Base-by-base conservation (phyloP, 2,113 vertebrate genomes). In the Picathartes gymnocephalus region DNA sequence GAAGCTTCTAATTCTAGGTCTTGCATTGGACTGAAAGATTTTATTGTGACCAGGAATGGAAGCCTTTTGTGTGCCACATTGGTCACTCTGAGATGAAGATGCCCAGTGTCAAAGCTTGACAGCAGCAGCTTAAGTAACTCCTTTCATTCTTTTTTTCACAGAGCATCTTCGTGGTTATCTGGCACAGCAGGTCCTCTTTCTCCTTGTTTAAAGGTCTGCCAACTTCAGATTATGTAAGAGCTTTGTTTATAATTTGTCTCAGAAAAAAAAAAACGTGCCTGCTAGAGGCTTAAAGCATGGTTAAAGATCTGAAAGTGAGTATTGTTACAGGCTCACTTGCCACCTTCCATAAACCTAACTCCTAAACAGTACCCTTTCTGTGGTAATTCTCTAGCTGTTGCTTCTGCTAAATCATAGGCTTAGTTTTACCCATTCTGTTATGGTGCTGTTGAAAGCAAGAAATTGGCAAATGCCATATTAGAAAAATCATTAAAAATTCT, bases 51-150 rank as follows among this genome's bases (percentile, higher is more conserved):
- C 0, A 2, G n/a, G 40, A 73, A 28, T 17, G 25, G 60, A 61
- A 69, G 15, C 31, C 15, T 37, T 50, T 56, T 9, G 10, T 12
- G 22, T 50, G 51, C 51, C 7, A 5, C 1, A 0, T 4, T 22
- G 40, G 71, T 72, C 19, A 9, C 28, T 28, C 13, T 9, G 28
- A 56, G 72, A 24, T 35, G 37, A 45, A 47, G 53, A 16, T 27
- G 24, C 19, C 71, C 14, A 1, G 13, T 56, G 68, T 37, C 1
- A 4, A 71, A 81, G 56, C n/a, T 35, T 44, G 48, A 40, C 71
- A 71, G 57, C 61, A 68, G 70, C 66, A 60, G 40, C 13, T 35
- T 33, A 71, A 66, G 7, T 48, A 58, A 58, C 6, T 33, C 17
- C 12, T 35, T 14, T 44, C n/a, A 30, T 7, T 40, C 8, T 40